Evolutionary conservation across 2,797 vertebrate genomes (phyloP).

Genomic region (Pseudotriccus pelzelni): DNA sequence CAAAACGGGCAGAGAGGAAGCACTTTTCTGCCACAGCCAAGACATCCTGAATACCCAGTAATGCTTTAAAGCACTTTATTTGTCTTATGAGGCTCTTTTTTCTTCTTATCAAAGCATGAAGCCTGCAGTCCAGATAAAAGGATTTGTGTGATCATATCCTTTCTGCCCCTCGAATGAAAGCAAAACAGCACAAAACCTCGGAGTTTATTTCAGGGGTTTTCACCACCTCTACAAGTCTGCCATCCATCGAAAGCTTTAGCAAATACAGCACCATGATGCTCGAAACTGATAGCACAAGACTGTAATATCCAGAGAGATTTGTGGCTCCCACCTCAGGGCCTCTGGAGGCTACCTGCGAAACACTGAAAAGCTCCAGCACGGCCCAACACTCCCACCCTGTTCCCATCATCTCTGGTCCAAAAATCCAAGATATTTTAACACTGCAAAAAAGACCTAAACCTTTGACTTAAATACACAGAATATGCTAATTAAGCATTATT

Average conservation of each 20-base stretch:
- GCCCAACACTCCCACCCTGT: not conserved
- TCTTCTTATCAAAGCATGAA: not conserved
- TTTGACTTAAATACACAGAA: not conserved
- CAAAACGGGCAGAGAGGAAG: not conserved
- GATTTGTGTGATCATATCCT: not conserved
- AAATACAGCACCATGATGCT: not conserved
- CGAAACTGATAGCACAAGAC: not conserved
- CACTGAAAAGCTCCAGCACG: not conserved
- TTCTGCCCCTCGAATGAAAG: not conserved
- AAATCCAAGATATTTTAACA: not conserved
- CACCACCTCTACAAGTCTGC: not conserved
- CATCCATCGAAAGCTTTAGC: not conserved
- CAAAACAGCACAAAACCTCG: not conserved
- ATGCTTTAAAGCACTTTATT: not conserved
- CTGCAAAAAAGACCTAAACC: not conserved
- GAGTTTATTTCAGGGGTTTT: not conserved
- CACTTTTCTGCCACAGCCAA: not conserved
- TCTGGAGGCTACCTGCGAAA: not conserved
- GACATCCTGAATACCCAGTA: not conserved
- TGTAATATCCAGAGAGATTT: not conserved
- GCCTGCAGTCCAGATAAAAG: not conserved
- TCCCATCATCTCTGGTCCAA: accelerated
- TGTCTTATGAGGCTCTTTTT: not conserved
- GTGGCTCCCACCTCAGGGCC: not conserved
- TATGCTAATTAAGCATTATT: not conserved